These are phyloP conservation scores for Protonibea diacanthus DNA, from an alignment of 2,797 vertebrate genomes.

Conservation along the genomic window DNA sequence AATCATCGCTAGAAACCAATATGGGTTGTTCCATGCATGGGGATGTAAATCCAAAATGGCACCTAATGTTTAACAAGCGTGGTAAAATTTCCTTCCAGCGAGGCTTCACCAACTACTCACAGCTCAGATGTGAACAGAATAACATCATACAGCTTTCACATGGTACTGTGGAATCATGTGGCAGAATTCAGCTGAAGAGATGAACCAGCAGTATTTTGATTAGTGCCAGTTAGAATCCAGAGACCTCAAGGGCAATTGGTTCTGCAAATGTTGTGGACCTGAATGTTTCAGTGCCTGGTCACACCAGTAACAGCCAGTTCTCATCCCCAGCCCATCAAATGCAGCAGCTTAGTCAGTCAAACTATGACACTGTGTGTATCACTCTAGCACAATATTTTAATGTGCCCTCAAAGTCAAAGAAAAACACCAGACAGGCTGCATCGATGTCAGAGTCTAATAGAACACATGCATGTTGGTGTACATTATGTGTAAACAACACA, in stretches of 20 bases:
- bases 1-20: conserved; percentile 39
- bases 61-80: conserved; percentile 39
- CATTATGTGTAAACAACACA: background rate
- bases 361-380: too few relatives aligned
- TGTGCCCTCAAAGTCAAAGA: too few relatives aligned
- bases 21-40: conserved; percentile 8
- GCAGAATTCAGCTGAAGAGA: background rate
- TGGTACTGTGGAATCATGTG: background rate
- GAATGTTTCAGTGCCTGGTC: background rate
- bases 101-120: background rate
- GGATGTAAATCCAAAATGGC: conserved; percentile 58
- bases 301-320: background rate
- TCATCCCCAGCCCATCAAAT: too few relatives aligned
- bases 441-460: background rate
- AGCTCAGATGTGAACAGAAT: background rate
- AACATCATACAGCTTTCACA: background rate
- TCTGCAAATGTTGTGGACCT: background rate
- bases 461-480: conserved; percentile 4
- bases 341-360: background rate
- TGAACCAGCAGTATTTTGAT: background rate
- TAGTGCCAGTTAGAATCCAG: background rate
- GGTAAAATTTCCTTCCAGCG: conserved; percentile 18
- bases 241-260: background rate
- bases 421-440: background rate
- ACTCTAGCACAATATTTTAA: too few relatives aligned